Percentiles rank a stretch among this genome's conserved stretches.
These are phyloP conservation scores for Tyrannus savana DNA, from an alignment of 2,113 vertebrate genomes.

Conservation along the genomic window DNA sequence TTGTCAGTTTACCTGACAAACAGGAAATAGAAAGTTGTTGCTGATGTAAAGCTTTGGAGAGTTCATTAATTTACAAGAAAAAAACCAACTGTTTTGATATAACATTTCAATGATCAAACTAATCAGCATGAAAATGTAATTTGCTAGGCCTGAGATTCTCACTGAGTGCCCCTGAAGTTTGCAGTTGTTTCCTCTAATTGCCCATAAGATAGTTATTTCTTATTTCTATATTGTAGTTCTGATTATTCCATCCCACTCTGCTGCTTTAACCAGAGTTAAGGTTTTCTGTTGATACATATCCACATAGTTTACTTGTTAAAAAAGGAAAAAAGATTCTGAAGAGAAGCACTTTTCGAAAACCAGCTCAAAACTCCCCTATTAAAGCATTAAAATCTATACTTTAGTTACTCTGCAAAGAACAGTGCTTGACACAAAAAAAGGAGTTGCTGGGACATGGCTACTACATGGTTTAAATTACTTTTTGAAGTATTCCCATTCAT, in stretches of 20 bases:
- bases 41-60: not conserved
- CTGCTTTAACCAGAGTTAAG: not conserved
- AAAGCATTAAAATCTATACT: not conserved
- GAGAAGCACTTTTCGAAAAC: not conserved
- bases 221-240: not conserved
- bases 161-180: not conserved
- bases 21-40: not conserved
- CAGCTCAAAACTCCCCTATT: not conserved
- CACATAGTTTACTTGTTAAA: not conserved
- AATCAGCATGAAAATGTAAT: not conserved
- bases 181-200: not conserved
- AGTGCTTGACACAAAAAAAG: not conserved
- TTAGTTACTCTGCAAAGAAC: not conserved
- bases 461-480: not conserved
- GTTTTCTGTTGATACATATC: not conserved
- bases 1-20: not conserved
- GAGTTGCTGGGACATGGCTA: not conserved
- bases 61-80: not conserved
- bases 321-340: not conserved
- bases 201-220: not conserved
- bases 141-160: not conserved
- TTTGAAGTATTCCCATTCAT: not conserved
- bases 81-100: not conserved
- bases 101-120: not conserved
- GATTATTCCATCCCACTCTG: not conserved